phyloP scores from a whole-genome alignment of 2,888 invertebrate genomes.

The Melieria picta region DNA sequence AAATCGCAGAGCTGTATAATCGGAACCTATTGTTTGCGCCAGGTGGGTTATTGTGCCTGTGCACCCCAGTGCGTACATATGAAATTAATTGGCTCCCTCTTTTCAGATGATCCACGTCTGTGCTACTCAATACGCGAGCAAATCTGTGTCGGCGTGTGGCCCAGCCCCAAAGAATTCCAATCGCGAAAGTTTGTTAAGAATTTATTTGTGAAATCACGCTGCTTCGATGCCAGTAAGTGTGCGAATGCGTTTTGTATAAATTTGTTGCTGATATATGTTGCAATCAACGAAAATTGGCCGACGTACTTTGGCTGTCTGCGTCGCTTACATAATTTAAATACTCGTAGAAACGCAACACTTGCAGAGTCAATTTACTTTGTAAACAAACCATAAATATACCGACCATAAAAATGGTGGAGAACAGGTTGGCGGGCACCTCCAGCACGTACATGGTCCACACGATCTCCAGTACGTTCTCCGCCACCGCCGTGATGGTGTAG shows the following conservation, averaged over 20 bases:
- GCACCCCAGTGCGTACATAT: background rate
- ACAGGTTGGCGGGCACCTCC: conserved; percentile 42
- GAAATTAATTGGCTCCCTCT: conserved; percentile 1
- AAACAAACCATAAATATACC: conserved; percentile 47
- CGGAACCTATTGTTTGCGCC: conserved; percentile 77
- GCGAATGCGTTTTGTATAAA: no score
- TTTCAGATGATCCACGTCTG: conserved; percentile 77
- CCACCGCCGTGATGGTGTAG: conserved; percentile 46
- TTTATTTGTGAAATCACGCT: conserved; percentile 85
- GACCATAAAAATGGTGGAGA: conserved; percentile 45
- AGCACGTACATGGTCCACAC: conserved; percentile 46
- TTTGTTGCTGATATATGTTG: no score
- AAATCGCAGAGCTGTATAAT: conserved; percentile 73
- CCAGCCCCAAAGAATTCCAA: conserved; percentile 78
- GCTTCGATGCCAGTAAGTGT: conserved; percentile 79
- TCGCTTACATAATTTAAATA: conserved; percentile 43
- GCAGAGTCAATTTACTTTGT: conserved; percentile 50
- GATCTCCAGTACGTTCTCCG: conserved; percentile 49
- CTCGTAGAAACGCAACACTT: conserved; percentile 51
- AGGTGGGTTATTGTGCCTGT: conserved; percentile 66
- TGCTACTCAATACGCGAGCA: conserved; percentile 95
- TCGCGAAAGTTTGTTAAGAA: conserved; percentile 80
- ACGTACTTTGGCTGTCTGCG: no score
- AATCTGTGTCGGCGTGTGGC: conserved; percentile 88
- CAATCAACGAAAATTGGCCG: no score